phyloP scores from a whole-genome alignment of 2,113 vertebrate genomes.

The Sphyrna mokarran region DNA sequence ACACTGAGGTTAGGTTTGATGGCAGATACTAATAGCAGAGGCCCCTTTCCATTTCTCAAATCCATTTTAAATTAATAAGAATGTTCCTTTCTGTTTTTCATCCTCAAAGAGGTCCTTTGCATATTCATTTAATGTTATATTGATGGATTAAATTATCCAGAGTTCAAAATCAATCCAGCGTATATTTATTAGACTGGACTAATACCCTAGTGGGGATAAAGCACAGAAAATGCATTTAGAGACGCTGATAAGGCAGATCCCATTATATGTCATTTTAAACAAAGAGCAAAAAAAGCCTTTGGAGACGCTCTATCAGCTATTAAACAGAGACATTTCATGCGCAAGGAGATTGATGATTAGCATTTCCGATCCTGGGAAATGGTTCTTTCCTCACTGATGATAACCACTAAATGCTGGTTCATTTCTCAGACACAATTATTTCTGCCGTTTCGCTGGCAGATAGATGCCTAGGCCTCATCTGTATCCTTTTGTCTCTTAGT shows the following conservation, averaged over 20 bases:
- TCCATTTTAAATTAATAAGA: conserved; percentile 65
- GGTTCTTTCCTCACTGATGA: conserved; percentile 62
- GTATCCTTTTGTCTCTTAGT: conserved; percentile 67
- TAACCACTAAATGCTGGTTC: conserved; percentile 61
- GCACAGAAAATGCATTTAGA: conserved; percentile 75
- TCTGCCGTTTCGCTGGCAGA: conserved; percentile 57
- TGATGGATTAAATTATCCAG: conserved; percentile 94
- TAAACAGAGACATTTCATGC: conserved; percentile 82
- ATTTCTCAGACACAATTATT: conserved; percentile 48
- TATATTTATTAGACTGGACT: conserved; percentile 68
- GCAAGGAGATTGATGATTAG: conserved; percentile 85
- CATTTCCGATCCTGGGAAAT: conserved; percentile 66
- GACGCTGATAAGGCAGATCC: conserved; percentile 84
- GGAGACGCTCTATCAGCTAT: conserved; percentile 89
- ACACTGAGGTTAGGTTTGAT: conserved; percentile 42
- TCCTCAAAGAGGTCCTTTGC: conserved; percentile 64
- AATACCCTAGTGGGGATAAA: conserved; percentile 66
- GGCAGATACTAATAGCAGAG: conserved; percentile 63
- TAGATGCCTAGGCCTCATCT: conserved; percentile 58
- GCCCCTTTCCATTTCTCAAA: conserved; percentile 59
- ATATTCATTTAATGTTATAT: conserved; percentile 93
- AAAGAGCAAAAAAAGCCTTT: conserved; percentile 80
- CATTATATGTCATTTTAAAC: conserved; percentile 96
- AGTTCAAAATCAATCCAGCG: conserved; percentile 80
- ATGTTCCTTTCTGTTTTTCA: conserved; percentile 60